Evolutionary conservation across 2,888 invertebrate genomes (phyloP).

Genomic region (Leptopilina drosophilae): DNA sequence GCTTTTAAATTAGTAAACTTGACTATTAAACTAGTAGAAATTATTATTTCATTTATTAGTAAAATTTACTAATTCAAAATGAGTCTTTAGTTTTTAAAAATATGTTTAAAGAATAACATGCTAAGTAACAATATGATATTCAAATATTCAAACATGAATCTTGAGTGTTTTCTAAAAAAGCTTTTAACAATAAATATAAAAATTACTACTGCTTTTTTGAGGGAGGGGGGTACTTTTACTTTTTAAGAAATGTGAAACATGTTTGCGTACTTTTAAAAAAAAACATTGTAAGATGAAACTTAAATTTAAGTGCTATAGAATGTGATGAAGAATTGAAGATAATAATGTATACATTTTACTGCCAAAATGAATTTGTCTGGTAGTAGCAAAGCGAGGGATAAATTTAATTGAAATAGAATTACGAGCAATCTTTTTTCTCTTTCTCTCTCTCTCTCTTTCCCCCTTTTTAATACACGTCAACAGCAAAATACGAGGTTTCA

Average conservation of each 20-base stretch:
- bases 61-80: too few relatives aligned
- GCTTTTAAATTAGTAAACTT: too few relatives aligned
- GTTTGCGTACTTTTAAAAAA: too few relatives aligned
- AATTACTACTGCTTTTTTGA: neutral
- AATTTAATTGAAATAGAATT: conserved; percentile 39
- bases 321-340: conserved; percentile 7
- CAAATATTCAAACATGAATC: neutral
- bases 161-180: neutral
- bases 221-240: neutral
- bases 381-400: conserved; percentile 31
- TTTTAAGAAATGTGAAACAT: too few relatives aligned
- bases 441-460: conserved; percentile 11
- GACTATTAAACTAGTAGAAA: too few relatives aligned
- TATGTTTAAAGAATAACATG: neutral
- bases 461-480: conserved; percentile 33
- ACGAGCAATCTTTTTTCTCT: conserved; percentile 22
- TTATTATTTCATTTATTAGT: too few relatives aligned
- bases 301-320: neutral
- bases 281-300: neutral
- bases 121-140: neutral
- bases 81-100: neutral
- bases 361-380: conserved; percentile 32
- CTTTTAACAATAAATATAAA: neutral
- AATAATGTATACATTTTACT: conserved; percentile 28
- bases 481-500: conserved; percentile 29